Evolutionary conservation across 2,888 invertebrate genomes (phyloP).

Genomic region (Troilus luridus): DNA sequence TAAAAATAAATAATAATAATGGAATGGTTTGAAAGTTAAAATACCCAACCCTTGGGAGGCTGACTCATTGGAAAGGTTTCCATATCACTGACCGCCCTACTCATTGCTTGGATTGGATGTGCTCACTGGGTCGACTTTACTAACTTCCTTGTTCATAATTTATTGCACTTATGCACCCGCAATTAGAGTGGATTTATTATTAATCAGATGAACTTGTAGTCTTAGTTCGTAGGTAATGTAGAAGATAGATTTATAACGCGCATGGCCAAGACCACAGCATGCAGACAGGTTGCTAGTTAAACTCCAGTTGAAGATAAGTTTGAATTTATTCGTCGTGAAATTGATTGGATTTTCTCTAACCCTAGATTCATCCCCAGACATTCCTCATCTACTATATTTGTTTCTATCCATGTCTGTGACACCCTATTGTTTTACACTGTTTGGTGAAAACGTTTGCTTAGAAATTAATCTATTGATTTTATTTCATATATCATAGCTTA

Average conservation of each 20-base stretch:
- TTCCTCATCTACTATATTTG: too few relatives aligned
- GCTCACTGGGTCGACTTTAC: not conserved
- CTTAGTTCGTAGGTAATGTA: not conserved
- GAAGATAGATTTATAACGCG: not conserved
- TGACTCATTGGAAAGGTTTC: too few relatives aligned
- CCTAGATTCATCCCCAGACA: too few relatives aligned
- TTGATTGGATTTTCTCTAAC: too few relatives aligned
- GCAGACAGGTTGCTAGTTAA: not conserved
- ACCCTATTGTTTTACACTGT: too few relatives aligned
- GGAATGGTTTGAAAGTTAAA: too few relatives aligned
- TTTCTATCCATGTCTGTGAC: too few relatives aligned
- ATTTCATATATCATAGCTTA: too few relatives aligned
- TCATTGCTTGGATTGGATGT: not conserved
- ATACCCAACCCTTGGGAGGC: too few relatives aligned
- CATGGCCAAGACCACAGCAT: not conserved
- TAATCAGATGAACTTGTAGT: not conserved
- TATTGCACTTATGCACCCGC: not conserved
- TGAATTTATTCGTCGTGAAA: not conserved
- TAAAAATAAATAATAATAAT: too few relatives aligned
- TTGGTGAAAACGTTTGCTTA: too few relatives aligned
- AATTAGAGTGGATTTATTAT: not conserved
- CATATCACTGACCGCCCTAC: not conserved
- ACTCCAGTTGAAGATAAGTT: not conserved
- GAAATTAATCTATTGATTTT: too few relatives aligned
- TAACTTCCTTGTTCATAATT: not conserved